Evolutionary conservation across 2,113 vertebrate species (phyloP).

Genomic region (Microcebus lehilahytsara): DNA sequence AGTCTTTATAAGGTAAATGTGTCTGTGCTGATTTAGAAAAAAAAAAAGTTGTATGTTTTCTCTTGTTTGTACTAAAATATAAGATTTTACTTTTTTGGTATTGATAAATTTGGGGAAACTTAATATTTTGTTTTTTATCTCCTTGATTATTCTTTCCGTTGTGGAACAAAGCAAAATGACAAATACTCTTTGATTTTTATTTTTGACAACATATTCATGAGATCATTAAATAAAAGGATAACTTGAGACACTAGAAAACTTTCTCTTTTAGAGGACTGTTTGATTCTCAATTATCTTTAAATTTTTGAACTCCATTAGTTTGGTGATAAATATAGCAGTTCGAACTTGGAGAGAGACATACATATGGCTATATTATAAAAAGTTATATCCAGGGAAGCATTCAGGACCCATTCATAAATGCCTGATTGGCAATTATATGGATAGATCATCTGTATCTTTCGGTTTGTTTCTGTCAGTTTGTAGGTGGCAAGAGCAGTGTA

Average conservation of each 20-base stretch:
- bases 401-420: background rate
- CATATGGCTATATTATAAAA: background rate
- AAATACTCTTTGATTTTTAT: background rate
- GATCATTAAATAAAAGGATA: background rate
- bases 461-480: background rate
- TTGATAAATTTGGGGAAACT: slow-evolving; percentile 6
- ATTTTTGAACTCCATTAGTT: background rate
- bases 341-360: background rate
- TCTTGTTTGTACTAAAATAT: background rate
- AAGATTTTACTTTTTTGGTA: background rate
- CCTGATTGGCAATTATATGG: background rate
- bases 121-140: slow-evolving; percentile 40
- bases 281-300: background rate
- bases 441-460: background rate
- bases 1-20: slow-evolving; percentile 42
- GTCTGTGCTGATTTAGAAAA: background rate
- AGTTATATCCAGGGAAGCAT: background rate
- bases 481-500: background rate
- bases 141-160: background rate
- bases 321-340: slow-evolving; percentile 27
- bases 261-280: background rate
- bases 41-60: background rate
- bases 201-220: background rate
- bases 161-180: slow-evolving; percentile 18
- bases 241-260: background rate